Evolutionary conservation across 2,113 vertebrate genomes (phyloP).

Genomic region (Stercorarius parasiticus): DNA sequence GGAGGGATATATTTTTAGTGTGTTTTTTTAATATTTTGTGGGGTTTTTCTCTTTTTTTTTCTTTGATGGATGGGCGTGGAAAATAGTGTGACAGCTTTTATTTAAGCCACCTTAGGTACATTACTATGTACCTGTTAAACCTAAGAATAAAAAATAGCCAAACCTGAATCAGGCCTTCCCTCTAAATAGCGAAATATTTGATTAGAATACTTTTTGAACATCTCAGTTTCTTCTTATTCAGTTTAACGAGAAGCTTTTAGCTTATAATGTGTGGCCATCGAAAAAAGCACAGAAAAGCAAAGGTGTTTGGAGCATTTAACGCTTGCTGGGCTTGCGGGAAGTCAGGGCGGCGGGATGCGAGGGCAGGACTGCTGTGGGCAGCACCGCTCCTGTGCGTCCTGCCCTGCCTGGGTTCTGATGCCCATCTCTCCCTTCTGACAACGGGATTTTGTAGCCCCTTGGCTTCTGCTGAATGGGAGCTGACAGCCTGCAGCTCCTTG

Average conservation of each 20-base stretch:
- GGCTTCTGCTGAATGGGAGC: neutral
- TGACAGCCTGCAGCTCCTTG: neutral
- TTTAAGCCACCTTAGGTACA: neutral
- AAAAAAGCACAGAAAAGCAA: neutral
- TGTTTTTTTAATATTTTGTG: neutral
- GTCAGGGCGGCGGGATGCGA: neutral
- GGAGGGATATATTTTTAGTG: neutral
- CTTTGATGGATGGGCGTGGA: neutral
- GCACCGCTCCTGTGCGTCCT: rapidly evolving
- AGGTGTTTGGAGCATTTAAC: neutral
- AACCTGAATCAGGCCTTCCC: neutral
- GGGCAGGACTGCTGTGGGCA: neutral
- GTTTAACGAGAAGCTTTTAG: neutral
- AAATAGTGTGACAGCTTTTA: neutral
- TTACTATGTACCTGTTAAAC: neutral
- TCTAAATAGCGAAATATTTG: neutral
- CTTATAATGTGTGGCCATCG: neutral
- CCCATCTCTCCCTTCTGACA: neutral
- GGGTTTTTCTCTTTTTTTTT: neutral
- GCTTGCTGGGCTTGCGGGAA: neutral
- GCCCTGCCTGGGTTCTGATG: neutral
- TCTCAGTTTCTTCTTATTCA: neutral
- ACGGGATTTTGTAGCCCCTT: neutral
- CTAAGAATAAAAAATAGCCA: neutral
- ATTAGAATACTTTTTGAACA: neutral